A percentile compares a stretch with the other conserved stretches of the same genome.
These are phyloP conservation scores for Callospermophilus lateralis DNA, from an alignment of 2,113 vertebrate genomes.

Conservation along the genomic window DNA sequence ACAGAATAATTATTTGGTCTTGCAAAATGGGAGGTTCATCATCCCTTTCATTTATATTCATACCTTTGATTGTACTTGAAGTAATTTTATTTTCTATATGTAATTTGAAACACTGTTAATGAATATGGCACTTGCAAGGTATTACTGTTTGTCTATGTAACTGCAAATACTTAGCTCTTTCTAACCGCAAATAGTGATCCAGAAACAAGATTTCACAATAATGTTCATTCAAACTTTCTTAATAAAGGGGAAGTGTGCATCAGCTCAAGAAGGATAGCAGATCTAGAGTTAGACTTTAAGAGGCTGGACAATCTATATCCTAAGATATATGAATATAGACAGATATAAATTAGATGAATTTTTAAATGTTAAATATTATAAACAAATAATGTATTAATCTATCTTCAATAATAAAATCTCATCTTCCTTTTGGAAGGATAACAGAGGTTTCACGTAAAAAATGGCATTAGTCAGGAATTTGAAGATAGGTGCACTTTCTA, in stretches of 20 bases:
- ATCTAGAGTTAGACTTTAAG: background rate
- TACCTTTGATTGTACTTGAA: background rate
- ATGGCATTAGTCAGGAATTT: background rate
- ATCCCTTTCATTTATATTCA: background rate
- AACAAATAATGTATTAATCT: background rate
- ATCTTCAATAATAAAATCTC: background rate
- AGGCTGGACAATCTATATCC: background rate
- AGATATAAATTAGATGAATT: background rate
- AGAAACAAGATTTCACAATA: background rate
- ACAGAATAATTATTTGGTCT: background rate
- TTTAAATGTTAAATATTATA: background rate
- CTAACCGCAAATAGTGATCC: background rate
- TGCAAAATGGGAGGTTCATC: background rate
- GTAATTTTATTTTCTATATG: background rate
- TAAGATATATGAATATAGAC: background rate
- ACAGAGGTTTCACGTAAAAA: background rate
- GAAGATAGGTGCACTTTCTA: background rate
- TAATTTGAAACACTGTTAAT: background rate
- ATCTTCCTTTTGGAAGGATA: background rate
- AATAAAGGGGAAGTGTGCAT: background rate
- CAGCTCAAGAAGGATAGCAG: background rate
- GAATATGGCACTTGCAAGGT: background rate
- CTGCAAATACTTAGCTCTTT: slow-evolving; percentile 7
- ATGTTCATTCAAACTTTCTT: background rate
- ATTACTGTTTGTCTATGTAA: background rate